Evolutionary conservation across 2,797 vertebrate species (phyloP).

Genomic region (Lepus townsendii): DNA sequence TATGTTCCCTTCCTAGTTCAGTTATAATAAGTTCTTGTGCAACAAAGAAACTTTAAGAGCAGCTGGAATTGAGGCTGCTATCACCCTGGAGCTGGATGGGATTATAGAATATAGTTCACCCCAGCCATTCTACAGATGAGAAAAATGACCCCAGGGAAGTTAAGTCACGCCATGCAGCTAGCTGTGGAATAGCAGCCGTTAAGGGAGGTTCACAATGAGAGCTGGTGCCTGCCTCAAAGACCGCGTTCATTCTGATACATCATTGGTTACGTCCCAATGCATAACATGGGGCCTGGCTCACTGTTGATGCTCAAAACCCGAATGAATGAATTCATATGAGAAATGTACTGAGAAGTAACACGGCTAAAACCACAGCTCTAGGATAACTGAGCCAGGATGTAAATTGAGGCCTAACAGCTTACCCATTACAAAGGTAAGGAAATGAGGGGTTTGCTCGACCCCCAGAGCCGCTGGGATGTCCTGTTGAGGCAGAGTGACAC

Average conservation of each 20-base stretch:
- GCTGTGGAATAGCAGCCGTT: too few relatives aligned
- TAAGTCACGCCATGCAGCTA: not conserved
- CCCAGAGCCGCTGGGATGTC: not conserved
- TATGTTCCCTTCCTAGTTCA: not conserved
- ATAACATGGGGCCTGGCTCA: not conserved
- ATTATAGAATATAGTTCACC: not conserved
- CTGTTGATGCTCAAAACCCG: not conserved
- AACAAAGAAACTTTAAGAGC: not conserved
- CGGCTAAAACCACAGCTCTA: not conserved
- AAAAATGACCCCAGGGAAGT: not conserved
- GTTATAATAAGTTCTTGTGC: not conserved
- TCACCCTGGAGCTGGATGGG: not conserved
- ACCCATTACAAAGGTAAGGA: not conserved
- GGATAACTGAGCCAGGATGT: not conserved
- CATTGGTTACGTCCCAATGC: not conserved
- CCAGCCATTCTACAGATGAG: not conserved
- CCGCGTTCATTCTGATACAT: not conserved
- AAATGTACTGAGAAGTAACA: not conserved
- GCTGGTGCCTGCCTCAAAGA: not conserved
- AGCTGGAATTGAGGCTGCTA: not conserved
- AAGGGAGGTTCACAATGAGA: not conserved
- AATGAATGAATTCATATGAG: slow-evolving; percentile 11
- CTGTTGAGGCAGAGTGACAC: not conserved
- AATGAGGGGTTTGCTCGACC: not conserved
- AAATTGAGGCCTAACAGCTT: not conserved